Base-by-base conservation (phyloP, 1,140 invertebrate genomes). In the Luehdorfia chinensis region DNA sequence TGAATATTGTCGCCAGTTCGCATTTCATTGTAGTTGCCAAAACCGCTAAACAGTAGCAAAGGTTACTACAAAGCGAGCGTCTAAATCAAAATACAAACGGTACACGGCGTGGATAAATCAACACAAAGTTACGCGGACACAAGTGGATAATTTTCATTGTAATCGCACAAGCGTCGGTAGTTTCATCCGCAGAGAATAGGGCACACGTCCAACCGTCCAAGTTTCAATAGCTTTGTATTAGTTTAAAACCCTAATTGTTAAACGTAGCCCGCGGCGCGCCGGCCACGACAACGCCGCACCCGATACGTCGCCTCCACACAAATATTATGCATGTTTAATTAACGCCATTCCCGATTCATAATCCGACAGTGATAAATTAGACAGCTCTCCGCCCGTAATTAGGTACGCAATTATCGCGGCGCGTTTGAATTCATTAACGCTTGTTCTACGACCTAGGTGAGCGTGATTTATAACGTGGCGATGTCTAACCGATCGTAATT, bases 281-380 rank as follows among this genome's bases (percentile, higher is more conserved):
- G n/a, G n/a, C n/a, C n/a, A n/a, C n/a, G n/a, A n/a, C n/a, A n/a
- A n/a, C n/a, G n/a, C n/a, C n/a, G n/a, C n/a, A n/a, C n/a, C 54
- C 55, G 56, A 57, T 64, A 63, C 59, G 58, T 52, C 66, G 64
- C 63, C 64, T 63, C 68, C n/a, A n/a, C 68, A 71, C 73, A 76
- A 78, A 77, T 74, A 79, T 70, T 80, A 81, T 77, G 71, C 78
- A 79, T 83, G 78, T 83, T 80, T 79, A 74, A 85, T 85, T 79
- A 81, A 72, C 66, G 74, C 70, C 62, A 71, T 75, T 72, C 71
- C 73, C 79, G 83, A 85, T 81, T 85, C 81, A 79, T 85, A 85
- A 85, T 81, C 78, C 76, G 81, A 85, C 81, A 85, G 66, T 85
- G 76, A 85, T 85, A 81, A 79, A 85, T 83, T 72, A 75, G 69